Base-by-base conservation (phyloP, 2,113 vertebrate genomes). In the Trichechus manatus region DNA sequence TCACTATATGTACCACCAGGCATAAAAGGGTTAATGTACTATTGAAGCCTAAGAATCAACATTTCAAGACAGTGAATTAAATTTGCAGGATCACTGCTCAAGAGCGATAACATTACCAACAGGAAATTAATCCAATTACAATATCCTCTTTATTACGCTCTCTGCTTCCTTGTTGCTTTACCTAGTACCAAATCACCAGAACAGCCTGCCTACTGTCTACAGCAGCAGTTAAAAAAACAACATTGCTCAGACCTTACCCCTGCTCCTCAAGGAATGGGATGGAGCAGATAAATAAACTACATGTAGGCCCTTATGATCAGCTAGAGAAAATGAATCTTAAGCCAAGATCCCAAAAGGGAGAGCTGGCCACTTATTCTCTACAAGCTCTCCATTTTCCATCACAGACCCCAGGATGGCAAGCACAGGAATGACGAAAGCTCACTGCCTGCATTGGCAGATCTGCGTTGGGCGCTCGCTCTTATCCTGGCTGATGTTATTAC, bases 111-210 rank as follows among this genome's bases (percentile, higher is more conserved):
- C 68, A 95, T 98, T 96, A 97, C 97, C 96, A 94, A 97, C 97
- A 98, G 98, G 98, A 99, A 99, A 98, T 98, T 98, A 91, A 97
- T 95, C 95, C 98, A 98, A 90, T 98, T 98, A 98, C 72, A 97
- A 98, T 98, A 97, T 98, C 98, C 93, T 97, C 90, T 85, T 88
- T 91, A 97, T 98, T 97, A 97, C 89, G 97, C 96, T 96, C 75
- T 91, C 95, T 61, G 83, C 72, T 87, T 96, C 85, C 90, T 91
- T 33, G 75, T 63, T 97, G 94, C 53, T 83, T 86, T 94, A 36
- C 68, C 47, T 70, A 59, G 70, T 92, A 91, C 42, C 77, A 39
- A 83, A 68, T 84, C 56, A 81, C 47, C 70, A 9, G 0, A 44
- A 75, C 8, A 53, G n/a, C 47, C 66, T 72, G 64, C 91, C 50